Evolutionary conservation across 2,888 invertebrate species (phyloP).

Genomic region (Cerastis leucographa): DNA sequence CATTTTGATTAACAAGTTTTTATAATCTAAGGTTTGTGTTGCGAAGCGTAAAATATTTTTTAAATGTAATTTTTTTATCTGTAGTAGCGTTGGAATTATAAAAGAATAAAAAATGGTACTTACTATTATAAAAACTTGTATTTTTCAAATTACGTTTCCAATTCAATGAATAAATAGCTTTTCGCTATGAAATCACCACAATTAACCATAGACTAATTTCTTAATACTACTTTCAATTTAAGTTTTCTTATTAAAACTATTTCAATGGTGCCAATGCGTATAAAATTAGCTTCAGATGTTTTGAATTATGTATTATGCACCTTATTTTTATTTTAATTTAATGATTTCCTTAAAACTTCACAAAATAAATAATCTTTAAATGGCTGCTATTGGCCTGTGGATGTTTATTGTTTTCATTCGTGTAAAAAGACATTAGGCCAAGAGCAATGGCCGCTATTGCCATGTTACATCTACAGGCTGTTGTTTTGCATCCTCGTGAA

Average conservation of each 20-base stretch:
- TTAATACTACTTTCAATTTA: slow-evolving; percentile 23
- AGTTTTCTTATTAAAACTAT: slow-evolving; percentile 15
- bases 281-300: slow-evolving; percentile 23
- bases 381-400: not conserved
- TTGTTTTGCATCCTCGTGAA: too few species aligned
- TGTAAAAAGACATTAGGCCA: not conserved
- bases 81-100: not conserved
- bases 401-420: not conserved
- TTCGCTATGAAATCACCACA: slow-evolving; percentile 21
- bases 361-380: too few species aligned
- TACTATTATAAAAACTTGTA: slow-evolving; percentile 20
- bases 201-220: slow-evolving; percentile 12
- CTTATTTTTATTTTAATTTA: too few species aligned
- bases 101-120: not conserved
- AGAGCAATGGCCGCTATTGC: not conserved
- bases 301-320: slow-evolving; percentile 14
- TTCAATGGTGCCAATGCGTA: slow-evolving; percentile 38
- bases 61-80: not conserved
- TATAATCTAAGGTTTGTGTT: not conserved
- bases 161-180: not conserved
- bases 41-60: not conserved
- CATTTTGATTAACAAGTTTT: not conserved
- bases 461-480: not conserved
- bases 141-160: slow-evolving; percentile 12
- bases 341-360: too few species aligned